These are phyloP conservation scores for Aspiorhynchus laticeps DNA, from an alignment of 2,113 vertebrate species.

Conservation along the genomic window DNA sequence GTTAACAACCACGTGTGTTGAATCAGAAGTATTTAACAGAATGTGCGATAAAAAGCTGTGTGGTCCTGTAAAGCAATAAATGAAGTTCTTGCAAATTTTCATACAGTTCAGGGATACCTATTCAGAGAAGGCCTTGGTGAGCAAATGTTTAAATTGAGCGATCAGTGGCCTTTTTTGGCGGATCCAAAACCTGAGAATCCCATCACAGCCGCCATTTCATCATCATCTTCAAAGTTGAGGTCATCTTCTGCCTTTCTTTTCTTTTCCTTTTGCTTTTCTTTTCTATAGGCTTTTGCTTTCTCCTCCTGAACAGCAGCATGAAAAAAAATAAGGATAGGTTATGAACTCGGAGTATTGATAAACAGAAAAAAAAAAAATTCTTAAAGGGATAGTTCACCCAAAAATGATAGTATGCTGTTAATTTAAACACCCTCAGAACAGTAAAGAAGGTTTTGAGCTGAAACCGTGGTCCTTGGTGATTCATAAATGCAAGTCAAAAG, in stretches of 20 bases:
- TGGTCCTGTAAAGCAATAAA: conserved; percentile 22
- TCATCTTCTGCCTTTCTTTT: conserved; percentile 94
- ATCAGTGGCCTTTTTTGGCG: conserved; percentile 93
- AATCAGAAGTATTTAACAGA: background rate
- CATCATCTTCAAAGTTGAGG: conserved; percentile 91
- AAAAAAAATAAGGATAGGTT: background rate
- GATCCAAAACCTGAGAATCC: conserved; percentile 96
- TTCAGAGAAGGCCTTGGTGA: conserved; percentile 11
- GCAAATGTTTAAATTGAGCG: background rate
- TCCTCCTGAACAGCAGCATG: conserved; percentile 82
- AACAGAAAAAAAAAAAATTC: background rate
- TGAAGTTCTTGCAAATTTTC: conserved; percentile 16
- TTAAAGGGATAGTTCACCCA: too few relatives aligned
- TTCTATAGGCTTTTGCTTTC: conserved; percentile 97
- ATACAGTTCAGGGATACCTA: background rate
- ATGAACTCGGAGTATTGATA: background rate
- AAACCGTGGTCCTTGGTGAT: too few relatives aligned
- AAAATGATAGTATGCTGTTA: too few relatives aligned
- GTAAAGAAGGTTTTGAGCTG: too few relatives aligned
- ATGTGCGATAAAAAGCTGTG: background rate
- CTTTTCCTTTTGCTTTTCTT: conserved; percentile 95
- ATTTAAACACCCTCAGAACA: too few relatives aligned
- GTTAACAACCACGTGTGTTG: background rate
- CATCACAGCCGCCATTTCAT: conserved; percentile 99
- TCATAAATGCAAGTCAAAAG: too few relatives aligned